These are phyloP conservation scores for Noctua pronuba DNA, from an alignment of 2,888 invertebrate genomes.

Conservation along the genomic window DNA sequence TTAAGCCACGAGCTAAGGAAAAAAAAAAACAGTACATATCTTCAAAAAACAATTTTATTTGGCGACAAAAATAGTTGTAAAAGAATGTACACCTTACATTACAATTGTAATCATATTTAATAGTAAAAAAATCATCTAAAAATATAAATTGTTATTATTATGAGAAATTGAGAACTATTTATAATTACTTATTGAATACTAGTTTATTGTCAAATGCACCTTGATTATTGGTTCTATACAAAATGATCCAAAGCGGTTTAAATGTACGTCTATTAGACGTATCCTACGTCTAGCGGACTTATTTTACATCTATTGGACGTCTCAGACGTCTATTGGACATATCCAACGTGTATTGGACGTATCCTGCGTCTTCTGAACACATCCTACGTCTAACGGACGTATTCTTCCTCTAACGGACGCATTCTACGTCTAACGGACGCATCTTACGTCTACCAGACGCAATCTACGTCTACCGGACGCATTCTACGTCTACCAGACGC, in stretches of 20 bases:
- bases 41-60: slow-evolving; percentile 59
- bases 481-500: neutral
- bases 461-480: neutral
- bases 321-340: neutral
- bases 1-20: too few relatives aligned
- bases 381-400: neutral
- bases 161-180: slow-evolving; percentile 40
- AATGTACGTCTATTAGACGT: neutral
- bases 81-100: slow-evolving; percentile 48
- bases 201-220: slow-evolving; percentile 48
- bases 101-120: slow-evolving; percentile 46
- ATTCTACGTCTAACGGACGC: neutral
- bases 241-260: slow-evolving; percentile 9
- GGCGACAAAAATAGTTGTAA: slow-evolving; percentile 43
- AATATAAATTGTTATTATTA: slow-evolving; percentile 50
- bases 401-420: neutral
- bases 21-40: neutral
- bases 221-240: neutral
- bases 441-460: neutral
- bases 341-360: neutral
- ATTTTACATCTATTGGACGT: neutral
- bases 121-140: slow-evolving; percentile 54
- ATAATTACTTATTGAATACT: slow-evolving; percentile 25
- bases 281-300: neutral
- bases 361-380: neutral